Percentiles rank a stretch among this genome's conserved stretches.
phyloP scores from a whole-genome alignment of 2,888 invertebrate species.

The Phlogophora meticulosa region DNA sequence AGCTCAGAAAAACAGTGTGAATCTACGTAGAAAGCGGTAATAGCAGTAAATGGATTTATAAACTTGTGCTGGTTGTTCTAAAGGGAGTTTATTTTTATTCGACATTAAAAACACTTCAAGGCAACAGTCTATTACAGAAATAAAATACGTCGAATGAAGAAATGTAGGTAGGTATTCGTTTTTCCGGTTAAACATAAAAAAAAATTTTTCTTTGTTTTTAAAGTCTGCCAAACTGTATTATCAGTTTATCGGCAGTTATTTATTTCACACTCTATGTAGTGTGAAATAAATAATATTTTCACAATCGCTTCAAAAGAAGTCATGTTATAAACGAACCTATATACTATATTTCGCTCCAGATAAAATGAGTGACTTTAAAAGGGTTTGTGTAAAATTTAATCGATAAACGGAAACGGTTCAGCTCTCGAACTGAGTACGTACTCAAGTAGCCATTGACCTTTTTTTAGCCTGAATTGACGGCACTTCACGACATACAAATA shows the following conservation, averaged over 20 bases:
- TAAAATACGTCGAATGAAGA: too few relatives aligned
- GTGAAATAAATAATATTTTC: not conserved
- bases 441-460: conserved; percentile 78
- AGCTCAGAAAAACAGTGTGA: conserved; percentile 34
- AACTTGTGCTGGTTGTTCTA: conserved; percentile 1
- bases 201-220: too few relatives aligned
- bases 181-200: too few relatives aligned
- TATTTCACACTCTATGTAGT: not conserved
- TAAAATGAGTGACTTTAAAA: conserved; percentile 60
- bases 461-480: conserved; percentile 69
- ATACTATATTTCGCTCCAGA: conserved; percentile 26
- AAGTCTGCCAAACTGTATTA: too few relatives aligned
- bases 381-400: conserved; percentile 73
- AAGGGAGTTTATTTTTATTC: not conserved
- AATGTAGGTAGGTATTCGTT: too few relatives aligned
- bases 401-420: conserved; percentile 73
- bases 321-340: conserved; percentile 14
- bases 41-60: conserved; percentile 19
- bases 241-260: too few relatives aligned
- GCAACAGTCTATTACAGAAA: not conserved
- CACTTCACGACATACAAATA: conserved; percentile 63
- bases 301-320: not conserved
- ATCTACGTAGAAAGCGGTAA: conserved; percentile 28
- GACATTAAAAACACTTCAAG: not conserved
- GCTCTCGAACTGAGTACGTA: conserved; percentile 67